A percentile compares a stretch with the other conserved stretches of the same genome.
Evolutionary conservation across 1,140 invertebrate species (phyloP).

Genomic region (Paralvinella palmiformis): DNA sequence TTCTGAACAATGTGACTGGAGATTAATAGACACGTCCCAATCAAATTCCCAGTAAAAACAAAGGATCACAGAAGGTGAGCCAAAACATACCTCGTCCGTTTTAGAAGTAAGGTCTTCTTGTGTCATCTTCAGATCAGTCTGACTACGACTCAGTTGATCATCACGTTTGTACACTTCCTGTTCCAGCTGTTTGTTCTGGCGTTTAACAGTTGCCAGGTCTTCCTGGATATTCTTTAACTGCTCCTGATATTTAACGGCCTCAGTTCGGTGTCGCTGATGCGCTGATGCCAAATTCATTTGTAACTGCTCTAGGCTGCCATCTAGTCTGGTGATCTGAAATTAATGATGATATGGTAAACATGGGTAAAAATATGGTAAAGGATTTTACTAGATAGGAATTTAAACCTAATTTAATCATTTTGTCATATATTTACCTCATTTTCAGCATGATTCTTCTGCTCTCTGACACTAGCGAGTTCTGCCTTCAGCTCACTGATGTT

Average conservation of each 20-base stretch:
- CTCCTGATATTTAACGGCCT: conserved; percentile 34
- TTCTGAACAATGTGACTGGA: no score
- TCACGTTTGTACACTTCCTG: background rate
- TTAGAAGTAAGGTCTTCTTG: background rate
- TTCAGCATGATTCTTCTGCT: conserved; percentile 40
- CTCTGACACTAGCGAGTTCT: conserved; percentile 34
- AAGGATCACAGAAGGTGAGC: no score
- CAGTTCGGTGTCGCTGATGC: conserved; percentile 41
- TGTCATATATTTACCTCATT: conserved; percentile 40
- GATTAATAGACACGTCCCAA: no score
- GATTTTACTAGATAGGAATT: no score
- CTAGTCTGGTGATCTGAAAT: conserved; percentile 36
- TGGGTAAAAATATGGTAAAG: no score
- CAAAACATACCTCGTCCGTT: background rate
- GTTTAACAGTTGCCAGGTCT: conserved; percentile 29
- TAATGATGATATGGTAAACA: background rate
- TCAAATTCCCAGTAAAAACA: no score
- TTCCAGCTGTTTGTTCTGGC: conserved; percentile 12
- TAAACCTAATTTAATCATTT: no score
- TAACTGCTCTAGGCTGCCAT: conserved; percentile 41
- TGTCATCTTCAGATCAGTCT: background rate
- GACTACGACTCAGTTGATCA: background rate
- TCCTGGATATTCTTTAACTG: conserved; percentile 29
- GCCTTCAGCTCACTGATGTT: conserved; percentile 36
- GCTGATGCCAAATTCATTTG: conserved; percentile 43